These are phyloP conservation scores for Pterois miles DNA, from an alignment of 2,797 vertebrate species.

Conservation along the genomic window DNA sequence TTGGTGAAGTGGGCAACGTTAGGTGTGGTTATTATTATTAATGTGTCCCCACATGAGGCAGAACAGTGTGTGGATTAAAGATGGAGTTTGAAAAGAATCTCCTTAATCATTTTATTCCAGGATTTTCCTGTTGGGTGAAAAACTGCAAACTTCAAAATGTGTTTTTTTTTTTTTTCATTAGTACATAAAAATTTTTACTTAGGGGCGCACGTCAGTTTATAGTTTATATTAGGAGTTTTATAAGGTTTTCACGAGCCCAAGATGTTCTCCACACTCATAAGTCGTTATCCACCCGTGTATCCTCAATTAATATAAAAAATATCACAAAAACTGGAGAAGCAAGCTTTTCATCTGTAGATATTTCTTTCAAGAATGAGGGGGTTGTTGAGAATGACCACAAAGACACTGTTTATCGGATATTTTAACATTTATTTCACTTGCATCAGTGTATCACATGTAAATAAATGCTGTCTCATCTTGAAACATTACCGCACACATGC, in stretches of 20 bases:
- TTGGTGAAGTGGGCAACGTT: conserved; percentile 7
- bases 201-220: neutral
- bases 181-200: neutral
- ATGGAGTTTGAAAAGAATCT: neutral
- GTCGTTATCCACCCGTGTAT: neutral
- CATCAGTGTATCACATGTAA: neutral
- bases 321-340: neutral
- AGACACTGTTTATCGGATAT: neutral
- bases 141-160: neutral
- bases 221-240: conserved; percentile 5
- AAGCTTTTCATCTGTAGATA: neutral
- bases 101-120: neutral
- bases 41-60: conserved; percentile 13
- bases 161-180: neutral
- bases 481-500: neutral
- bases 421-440: conserved; percentile 38
- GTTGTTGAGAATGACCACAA: neutral
- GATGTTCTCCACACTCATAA: neutral
- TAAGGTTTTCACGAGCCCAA: neutral
- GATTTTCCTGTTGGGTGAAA: neutral
- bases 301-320: neutral
- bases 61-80: neutral
- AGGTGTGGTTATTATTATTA: conserved; percentile 24
- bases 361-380: neutral
- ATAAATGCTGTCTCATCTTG: neutral